Evolutionary conservation across 2,888 invertebrate species (phyloP), one percentile per base, ranked within the genome.

Genomic region (Monochamus alternatus): DNA sequence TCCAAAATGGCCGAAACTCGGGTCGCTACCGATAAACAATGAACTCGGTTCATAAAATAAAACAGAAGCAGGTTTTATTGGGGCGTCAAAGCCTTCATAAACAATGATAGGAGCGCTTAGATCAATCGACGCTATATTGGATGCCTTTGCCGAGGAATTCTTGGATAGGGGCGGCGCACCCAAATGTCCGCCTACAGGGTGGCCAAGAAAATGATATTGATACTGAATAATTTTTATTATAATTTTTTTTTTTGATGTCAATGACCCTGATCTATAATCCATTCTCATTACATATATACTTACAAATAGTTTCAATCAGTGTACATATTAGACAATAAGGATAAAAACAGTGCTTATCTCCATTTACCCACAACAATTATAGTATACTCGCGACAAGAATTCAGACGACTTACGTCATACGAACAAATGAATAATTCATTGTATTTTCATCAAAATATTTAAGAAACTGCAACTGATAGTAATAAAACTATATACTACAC

Each of bases 1-100:
- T 5, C 63, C 14, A 65, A 51, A 65, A 47, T 65, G 47, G 44
- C 64, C 44, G 64, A 44, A 31, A 44, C 47, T 3, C 47, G 55
- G 55, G 64, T 58, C 55, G 55, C 64, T 65, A 64, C 63, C 22
- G 55, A 22, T 63, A 55, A 64, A 72, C 72, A 72, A 72, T 64
- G 72, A 47, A 64, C 59, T 65, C 72, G 38, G 38, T 65, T 22
- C 64, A 72, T 72, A 72, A 65, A 72, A 72, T 55, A 43, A 64
- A 55, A 63, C 38, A 62, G 62, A 65, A 72, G 64, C 59, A 59
- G 59, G 31, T 66, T 73, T 66, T 66, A 73, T 73, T 80, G 80
- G 82, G 80, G 80, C 82, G 83, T 83, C 83, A 83, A 82, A 84
- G 81, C 81, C 81, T 82, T 82, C 84, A 83, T 84, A 84, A 85